Evolutionary conservation across 1,140 invertebrate genomes (phyloP).

Genomic region (Neuroterus valhalla): DNA sequence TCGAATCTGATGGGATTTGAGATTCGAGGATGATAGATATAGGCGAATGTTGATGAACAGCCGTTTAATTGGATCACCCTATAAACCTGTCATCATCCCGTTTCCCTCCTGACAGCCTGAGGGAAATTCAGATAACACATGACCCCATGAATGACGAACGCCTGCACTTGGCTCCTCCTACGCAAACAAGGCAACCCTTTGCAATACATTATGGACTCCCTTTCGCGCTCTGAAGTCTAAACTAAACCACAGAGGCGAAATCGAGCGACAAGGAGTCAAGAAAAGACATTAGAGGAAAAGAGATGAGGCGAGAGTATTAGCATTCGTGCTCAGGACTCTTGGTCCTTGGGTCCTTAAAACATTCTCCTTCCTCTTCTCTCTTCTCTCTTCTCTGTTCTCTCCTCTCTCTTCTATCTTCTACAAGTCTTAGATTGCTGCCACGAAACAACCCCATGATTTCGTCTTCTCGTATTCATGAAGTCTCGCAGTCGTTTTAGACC

Average conservation of each 20-base stretch:
- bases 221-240: background rate
- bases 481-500: slow-evolving; percentile 32
- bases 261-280: slow-evolving; percentile 7
- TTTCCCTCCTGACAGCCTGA: slow-evolving; percentile 35
- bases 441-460: slow-evolving; percentile 56
- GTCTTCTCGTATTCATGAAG: slow-evolving; percentile 51
- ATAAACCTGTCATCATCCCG: slow-evolving; percentile 10
- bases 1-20: too few species aligned
- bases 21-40: too few species aligned
- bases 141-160: slow-evolving; percentile 56
- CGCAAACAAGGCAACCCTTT: slow-evolving; percentile 60
- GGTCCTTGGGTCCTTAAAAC: too few species aligned
- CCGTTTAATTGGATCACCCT: slow-evolving; percentile 15
- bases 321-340: slow-evolving; percentile 33
- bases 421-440: slow-evolving; percentile 49
- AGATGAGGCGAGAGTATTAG: slow-evolving; percentile 35
- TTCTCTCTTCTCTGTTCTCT: too few species aligned
- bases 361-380: slow-evolving; percentile 12
- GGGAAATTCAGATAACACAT: slow-evolving; percentile 52
- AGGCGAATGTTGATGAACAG: slow-evolving; percentile 7
- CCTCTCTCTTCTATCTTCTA: background rate
- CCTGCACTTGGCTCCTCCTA: slow-evolving; percentile 52
- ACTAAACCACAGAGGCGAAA: background rate
- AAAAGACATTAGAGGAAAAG: slow-evolving; percentile 31
- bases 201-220: slow-evolving; percentile 53